Percentiles rank a stretch among this genome's conserved stretches.
Conservation (phyloP, 2,113 vertebrate species). For the Ranitomeya imitator region DNA sequence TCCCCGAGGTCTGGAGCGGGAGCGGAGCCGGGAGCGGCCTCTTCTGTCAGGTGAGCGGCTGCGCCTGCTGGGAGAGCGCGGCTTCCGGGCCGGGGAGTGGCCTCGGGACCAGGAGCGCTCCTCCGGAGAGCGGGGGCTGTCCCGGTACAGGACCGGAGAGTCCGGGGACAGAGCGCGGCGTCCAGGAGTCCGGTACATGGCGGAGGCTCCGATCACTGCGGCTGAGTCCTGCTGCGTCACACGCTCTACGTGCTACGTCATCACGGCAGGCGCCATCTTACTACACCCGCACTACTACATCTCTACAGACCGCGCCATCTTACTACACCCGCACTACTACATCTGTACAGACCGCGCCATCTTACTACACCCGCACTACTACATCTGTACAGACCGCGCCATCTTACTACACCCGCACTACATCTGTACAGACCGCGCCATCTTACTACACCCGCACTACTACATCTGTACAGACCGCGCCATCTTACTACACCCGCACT, state of each 20-base stretch:
- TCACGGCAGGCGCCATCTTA: background rate
- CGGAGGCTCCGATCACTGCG: background rate
- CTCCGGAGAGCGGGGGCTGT: background rate
- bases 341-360: too few relatives aligned
- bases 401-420: too few relatives aligned
- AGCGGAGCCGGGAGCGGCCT: background rate
- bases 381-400: too few relatives aligned
- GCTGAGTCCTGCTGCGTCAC: background rate
- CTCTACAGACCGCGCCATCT: too few relatives aligned
- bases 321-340: too few relatives aligned
- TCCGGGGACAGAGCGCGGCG: conserved; percentile 8
- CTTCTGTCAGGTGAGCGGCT: background rate
- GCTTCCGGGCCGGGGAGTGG: background rate
- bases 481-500: too few relatives aligned
- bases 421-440: too few relatives aligned
- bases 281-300: too few relatives aligned
- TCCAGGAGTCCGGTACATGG: conserved; percentile 4
- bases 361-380: too few relatives aligned
- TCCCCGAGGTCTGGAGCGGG: background rate
- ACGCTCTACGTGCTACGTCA: background rate
- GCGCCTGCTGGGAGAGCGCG: background rate
- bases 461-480: too few relatives aligned
- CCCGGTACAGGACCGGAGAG: background rate
- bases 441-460: too few relatives aligned
- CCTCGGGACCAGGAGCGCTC: background rate